Evolutionary conservation across 2,888 invertebrate species (phyloP).

Genomic region (Hermaeophaga mercurialis): DNA sequence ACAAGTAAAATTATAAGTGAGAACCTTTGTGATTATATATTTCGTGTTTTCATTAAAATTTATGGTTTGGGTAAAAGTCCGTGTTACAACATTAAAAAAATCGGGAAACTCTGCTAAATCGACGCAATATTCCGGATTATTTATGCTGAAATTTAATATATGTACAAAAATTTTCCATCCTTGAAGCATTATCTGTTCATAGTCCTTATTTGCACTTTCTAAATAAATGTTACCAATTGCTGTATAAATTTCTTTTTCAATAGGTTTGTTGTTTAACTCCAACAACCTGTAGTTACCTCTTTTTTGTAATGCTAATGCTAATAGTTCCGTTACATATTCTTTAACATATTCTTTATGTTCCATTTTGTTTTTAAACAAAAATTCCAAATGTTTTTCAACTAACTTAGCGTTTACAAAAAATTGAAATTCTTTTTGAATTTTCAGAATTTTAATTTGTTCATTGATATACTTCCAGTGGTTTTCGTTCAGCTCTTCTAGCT

Average conservation of each 20-base stretch:
- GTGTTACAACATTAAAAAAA: slow-evolving; percentile 8
- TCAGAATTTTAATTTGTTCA: slow-evolving; percentile 32
- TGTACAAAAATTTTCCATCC: background rate
- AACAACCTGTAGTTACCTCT: too few species aligned
- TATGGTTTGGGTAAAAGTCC: slow-evolving; percentile 1
- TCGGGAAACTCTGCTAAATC: slow-evolving; percentile 16
- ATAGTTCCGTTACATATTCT: slow-evolving; percentile 27
- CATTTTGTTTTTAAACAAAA: slow-evolving; percentile 31
- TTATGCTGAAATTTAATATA: slow-evolving; percentile 15
- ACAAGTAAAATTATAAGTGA: slow-evolving; percentile 1
- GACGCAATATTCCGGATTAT: slow-evolving; percentile 21
- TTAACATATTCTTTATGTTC: slow-evolving; percentile 24
- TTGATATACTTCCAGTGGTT: slow-evolving; percentile 39
- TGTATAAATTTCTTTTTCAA: slow-evolving; percentile 16
- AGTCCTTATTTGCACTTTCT: slow-evolving; percentile 1
- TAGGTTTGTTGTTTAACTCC: slow-evolving; percentile 14
- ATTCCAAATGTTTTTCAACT: slow-evolving; percentile 31
- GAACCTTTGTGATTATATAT: background rate
- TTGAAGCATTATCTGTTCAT: background rate
- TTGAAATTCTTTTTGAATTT: slow-evolving; percentile 21
- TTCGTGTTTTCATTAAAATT: background rate
- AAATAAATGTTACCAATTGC: slow-evolving; percentile 17
- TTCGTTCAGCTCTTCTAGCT: slow-evolving; percentile 29
- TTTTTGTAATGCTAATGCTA: background rate
- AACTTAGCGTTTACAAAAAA: slow-evolving; percentile 12